phyloP scores from a whole-genome alignment of 2,797 vertebrate species.

The Astyanax mexicanus region DNA sequence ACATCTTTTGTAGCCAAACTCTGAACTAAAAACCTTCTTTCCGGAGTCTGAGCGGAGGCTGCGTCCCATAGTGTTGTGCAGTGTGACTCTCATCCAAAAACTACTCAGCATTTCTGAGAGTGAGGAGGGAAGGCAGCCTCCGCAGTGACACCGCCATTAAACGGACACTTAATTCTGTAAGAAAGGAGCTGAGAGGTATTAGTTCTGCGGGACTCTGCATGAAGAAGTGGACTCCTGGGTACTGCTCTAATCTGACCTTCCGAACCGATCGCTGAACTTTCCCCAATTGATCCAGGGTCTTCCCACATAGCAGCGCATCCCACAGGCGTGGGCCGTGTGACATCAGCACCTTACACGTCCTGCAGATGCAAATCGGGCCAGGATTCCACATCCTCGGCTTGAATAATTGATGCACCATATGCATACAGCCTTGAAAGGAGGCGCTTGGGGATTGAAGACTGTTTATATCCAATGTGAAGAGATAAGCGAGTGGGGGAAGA shows the following conservation, averaged over 20 bases:
- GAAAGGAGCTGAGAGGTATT: conserved; percentile 14
- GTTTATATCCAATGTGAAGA: conserved; percentile 15
- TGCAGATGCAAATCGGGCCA: conserved; percentile 62
- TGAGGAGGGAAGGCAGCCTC: not conserved
- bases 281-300: not conserved
- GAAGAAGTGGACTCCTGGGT: not conserved
- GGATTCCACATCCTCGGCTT: conserved; percentile 56
- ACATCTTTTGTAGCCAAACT: too few species aligned
- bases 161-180: conserved; percentile 9
- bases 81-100: conserved; percentile 22
- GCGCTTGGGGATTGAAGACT: conserved; percentile 15
- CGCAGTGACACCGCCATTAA: conserved; percentile 36
- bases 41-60: not conserved
- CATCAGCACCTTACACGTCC: conserved; percentile 36
- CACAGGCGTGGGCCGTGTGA: not conserved
- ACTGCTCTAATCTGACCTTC: not conserved
- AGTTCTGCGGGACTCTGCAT: not conserved
- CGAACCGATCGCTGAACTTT: not conserved
- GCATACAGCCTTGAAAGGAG: not conserved
- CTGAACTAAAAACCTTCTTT: not conserved
- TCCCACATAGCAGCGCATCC: not conserved
- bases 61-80: not conserved
- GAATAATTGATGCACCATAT: conserved; percentile 65
- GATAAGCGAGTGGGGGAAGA: not conserved
- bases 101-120: conserved; percentile 42